phyloP scores from a whole-genome alignment of 2,113 vertebrate genomes.

The Cyprinodon brontotheroides region DNA sequence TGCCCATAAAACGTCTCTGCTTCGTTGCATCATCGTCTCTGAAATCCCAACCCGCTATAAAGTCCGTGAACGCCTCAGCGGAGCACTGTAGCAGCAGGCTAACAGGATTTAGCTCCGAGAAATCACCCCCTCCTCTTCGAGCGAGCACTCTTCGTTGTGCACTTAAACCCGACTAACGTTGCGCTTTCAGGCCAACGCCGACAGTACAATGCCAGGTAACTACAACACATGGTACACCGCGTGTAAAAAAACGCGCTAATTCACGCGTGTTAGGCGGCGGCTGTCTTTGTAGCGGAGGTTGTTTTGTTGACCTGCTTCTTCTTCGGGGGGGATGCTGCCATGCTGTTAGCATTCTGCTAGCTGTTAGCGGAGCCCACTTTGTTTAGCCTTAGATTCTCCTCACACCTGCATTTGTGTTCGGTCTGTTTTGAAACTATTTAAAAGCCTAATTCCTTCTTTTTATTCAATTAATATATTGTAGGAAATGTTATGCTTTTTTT shows the following conservation, averaged over 20 bases:
- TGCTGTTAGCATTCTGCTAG: slow-evolving; percentile 76
- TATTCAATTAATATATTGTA: accelerated
- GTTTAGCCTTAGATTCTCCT: slow-evolving; percentile 50
- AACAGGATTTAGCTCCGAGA: slow-evolving; percentile 70
- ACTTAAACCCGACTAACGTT: slow-evolving; percentile 33
- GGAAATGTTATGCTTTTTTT: neutral
- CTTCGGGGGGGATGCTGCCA: slow-evolving; percentile 59
- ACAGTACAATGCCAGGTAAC: slow-evolving; percentile 74
- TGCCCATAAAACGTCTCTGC: neutral
- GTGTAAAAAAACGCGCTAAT: neutral
- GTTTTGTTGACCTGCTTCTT: slow-evolving; percentile 71
- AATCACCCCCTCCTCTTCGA: slow-evolving; percentile 41
- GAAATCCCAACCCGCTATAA: neutral
- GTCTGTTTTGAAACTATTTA: accelerated
- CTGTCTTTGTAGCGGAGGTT: slow-evolving; percentile 48
- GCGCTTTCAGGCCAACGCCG: slow-evolving; percentile 15
- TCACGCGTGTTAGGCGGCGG: neutral
- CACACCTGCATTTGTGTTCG: slow-evolving; percentile 27
- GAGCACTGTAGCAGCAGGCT: slow-evolving; percentile 74
- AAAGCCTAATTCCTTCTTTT: accelerated
- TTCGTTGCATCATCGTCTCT: neutral
- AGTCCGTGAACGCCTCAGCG: slow-evolving; percentile 1
- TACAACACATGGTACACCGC: too few relatives aligned
- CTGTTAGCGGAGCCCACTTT: slow-evolving; percentile 50
- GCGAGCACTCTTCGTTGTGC: slow-evolving; percentile 25